A percentile compares a stretch with the other conserved stretches of the same genome.
Conservation (phyloP, 2,888 invertebrate species). For the Nowickia ferox region DNA sequence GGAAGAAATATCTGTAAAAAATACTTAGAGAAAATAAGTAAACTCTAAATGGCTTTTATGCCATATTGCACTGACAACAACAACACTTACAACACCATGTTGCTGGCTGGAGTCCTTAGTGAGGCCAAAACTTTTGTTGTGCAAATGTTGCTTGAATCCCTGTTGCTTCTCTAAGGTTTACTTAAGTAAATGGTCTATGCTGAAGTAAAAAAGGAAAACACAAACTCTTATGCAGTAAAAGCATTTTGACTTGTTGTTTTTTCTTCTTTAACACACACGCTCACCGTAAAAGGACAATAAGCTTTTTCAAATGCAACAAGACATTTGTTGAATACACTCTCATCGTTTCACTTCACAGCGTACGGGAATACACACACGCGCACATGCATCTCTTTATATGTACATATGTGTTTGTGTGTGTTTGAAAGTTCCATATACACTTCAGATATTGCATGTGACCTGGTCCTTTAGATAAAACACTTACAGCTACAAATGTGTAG, state of each 20-base stretch:
- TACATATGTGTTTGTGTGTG: conserved; percentile 14
- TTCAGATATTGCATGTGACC: conserved; percentile 67
- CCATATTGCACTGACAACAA: conserved; percentile 59
- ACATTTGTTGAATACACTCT: conserved; percentile 50
- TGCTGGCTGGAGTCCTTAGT: conserved; percentile 34
- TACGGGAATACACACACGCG: background rate
- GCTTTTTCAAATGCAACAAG: conserved; percentile 65
- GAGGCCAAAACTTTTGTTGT: conserved; percentile 49
- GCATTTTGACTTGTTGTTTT: conserved; percentile 31
- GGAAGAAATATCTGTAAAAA: conserved; percentile 43
- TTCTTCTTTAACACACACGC: conserved; percentile 25
- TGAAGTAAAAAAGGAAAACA: background rate
- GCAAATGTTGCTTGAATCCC: conserved; percentile 64
- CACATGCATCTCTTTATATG: background rate
- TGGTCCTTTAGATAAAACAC: conserved; percentile 50
- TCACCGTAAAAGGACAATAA: conserved; percentile 62
- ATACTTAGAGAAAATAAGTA: conserved; percentile 53
- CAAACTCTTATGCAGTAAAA: conserved; percentile 37
- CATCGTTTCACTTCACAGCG: conserved; percentile 19
- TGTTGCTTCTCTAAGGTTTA: conserved; percentile 77
- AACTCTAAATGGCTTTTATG: conserved; percentile 72
- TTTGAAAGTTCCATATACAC: conserved; percentile 30
- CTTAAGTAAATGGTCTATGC: conserved; percentile 80
- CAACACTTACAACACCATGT: conserved; percentile 26
- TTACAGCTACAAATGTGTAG: conserved; percentile 3